Percentiles rank a stretch among this genome's conserved stretches.
Conservation (phyloP, 1,140 invertebrate genomes). For the Delia radicum region DNA sequence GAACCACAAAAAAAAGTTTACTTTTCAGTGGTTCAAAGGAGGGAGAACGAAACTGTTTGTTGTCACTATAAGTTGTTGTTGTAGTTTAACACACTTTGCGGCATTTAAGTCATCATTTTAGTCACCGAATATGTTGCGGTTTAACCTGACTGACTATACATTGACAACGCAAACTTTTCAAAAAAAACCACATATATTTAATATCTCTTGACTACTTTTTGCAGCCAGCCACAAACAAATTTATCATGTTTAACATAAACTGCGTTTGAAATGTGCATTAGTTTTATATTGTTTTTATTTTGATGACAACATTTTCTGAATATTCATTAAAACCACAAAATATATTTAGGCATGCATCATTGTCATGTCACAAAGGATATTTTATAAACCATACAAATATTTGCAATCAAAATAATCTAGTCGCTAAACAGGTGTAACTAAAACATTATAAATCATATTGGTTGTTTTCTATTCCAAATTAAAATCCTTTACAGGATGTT, state of each 20-base stretch:
- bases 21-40: neutral
- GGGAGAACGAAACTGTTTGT: neutral
- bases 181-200: constrained; percentile 5
- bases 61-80: neutral
- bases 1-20: constrained; percentile 25
- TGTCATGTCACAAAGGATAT: neutral
- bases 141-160: neutral
- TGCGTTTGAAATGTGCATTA: too few relatives aligned
- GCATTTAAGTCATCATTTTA: constrained; percentile 10
- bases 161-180: neutral
- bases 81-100: constrained; percentile 3
- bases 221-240: neutral
- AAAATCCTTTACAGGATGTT: too few relatives aligned
- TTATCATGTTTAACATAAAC: neutral
- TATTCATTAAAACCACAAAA: constrained; percentile 16
- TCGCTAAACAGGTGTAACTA: neutral
- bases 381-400: neutral
- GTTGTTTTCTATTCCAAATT: too few relatives aligned
- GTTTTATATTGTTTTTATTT: too few relatives aligned
- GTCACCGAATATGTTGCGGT: neutral
- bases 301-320: neutral
- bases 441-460: neutral
- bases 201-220: too few relatives aligned
- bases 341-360: neutral
- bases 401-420: neutral